phyloP scores from a whole-genome alignment of 1,140 invertebrate species.

The Dinoponera quadriceps region DNA sequence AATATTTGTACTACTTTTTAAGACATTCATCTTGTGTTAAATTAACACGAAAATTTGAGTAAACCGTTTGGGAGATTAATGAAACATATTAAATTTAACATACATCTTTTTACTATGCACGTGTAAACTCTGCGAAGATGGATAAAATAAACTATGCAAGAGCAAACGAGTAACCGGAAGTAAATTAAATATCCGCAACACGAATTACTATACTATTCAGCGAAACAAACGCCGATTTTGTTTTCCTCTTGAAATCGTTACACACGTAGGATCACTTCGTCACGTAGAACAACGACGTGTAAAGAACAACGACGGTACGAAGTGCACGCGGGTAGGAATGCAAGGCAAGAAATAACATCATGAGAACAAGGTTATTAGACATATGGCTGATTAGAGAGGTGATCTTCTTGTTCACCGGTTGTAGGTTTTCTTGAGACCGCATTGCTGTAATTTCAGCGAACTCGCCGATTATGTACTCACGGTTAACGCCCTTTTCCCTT shows the following conservation, averaged over 20 bases:
- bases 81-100: too few relatives aligned
- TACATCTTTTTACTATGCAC: too few relatives aligned
- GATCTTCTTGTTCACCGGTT: neutral
- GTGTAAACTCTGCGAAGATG: too few relatives aligned
- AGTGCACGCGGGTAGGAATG: neutral
- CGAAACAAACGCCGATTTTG: neutral
- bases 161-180: too few relatives aligned
- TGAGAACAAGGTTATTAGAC: conserved; percentile 1
- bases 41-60: too few relatives aligned
- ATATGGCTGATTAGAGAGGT: neutral
- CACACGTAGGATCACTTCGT: neutral
- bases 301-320: neutral
- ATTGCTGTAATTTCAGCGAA: conserved; percentile 17
- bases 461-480: neutral
- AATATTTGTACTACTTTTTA: too few relatives aligned
- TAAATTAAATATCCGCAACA: neutral
- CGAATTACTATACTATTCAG: too few relatives aligned
- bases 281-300: neutral
- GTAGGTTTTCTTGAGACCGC: neutral
- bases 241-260: neutral
- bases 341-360: neutral
- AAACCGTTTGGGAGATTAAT: too few relatives aligned
- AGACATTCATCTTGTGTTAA: too few relatives aligned
- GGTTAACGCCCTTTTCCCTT: neutral
- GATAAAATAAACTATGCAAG: too few relatives aligned